phyloP scores from a whole-genome alignment of 2,113 vertebrate genomes.

The Aramus guarauna region DNA sequence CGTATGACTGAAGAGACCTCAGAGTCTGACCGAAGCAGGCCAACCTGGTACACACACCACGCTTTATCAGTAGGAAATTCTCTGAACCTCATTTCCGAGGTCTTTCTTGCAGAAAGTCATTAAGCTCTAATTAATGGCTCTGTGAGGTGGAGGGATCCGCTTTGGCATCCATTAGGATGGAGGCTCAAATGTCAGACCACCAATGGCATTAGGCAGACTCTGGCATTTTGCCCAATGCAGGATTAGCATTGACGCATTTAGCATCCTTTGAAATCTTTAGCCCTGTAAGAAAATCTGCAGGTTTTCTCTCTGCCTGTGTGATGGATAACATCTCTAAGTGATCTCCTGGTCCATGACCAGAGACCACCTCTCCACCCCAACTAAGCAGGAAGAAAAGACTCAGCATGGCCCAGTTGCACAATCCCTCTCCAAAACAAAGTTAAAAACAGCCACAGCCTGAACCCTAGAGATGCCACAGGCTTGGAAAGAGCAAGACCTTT shows the following conservation, averaged over 20 bases:
- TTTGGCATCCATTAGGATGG: slow-evolving; percentile 46
- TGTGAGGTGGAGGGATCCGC: slow-evolving; percentile 25
- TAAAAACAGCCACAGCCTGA: neutral
- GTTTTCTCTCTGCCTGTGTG: neutral
- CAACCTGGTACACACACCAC: neutral
- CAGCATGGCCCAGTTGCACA: neutral
- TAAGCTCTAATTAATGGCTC: slow-evolving; percentile 60
- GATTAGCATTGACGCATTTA: neutral
- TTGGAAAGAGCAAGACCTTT: neutral
- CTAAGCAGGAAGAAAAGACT: neutral
- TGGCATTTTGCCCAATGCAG: slow-evolving; percentile 2
- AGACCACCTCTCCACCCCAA: neutral
- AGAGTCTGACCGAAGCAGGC: neutral
- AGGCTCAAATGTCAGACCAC: slow-evolving; percentile 43
- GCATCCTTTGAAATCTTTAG: slow-evolving; percentile 3
- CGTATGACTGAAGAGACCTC: neutral
- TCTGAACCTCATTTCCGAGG: slow-evolving; percentile 51
- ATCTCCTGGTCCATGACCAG: neutral
- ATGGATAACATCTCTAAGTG: neutral
- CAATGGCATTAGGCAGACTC: slow-evolving; percentile 26
- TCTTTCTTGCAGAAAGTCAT: slow-evolving; percentile 49
- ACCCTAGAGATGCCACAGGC: no score
- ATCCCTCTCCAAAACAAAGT: neutral
- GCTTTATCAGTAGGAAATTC: slow-evolving; percentile 47
- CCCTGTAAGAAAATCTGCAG: neutral